A percentile compares a stretch with the other conserved stretches of the same genome.
phyloP scores from a whole-genome alignment of 2,888 invertebrate species.

The Catocala sponsa region DNA sequence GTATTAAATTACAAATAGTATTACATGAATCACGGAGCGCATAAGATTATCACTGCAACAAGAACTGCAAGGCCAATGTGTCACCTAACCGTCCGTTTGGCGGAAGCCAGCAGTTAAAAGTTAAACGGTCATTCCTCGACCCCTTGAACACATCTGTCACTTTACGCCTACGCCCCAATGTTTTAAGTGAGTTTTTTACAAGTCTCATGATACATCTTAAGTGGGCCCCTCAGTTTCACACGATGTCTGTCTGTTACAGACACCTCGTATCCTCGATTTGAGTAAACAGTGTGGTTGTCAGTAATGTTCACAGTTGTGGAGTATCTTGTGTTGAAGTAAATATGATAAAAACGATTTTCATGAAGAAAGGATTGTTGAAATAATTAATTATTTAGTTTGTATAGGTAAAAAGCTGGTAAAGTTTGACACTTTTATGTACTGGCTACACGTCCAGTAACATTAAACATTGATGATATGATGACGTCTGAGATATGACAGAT shows the following conservation, averaged over 20 bases:
- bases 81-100: conserved; percentile 66
- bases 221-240: conserved; percentile 74
- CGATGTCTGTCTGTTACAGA: conserved; percentile 64
- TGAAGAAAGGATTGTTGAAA: background rate
- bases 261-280: conserved; percentile 65
- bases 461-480: background rate
- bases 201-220: conserved; percentile 70
- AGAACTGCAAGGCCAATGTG: conserved; percentile 54
- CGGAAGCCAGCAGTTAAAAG: conserved; percentile 84
- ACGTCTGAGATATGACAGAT: conserved; percentile 9
- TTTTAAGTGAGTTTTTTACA: conserved; percentile 70
- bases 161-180: conserved; percentile 74
- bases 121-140: conserved; percentile 80
- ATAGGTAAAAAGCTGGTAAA: too few species aligned
- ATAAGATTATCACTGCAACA: conserved; percentile 32
- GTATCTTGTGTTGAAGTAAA: conserved; percentile 3
- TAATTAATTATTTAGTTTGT: too few species aligned
- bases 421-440: too few species aligned
- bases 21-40: conserved; percentile 41
- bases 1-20: conserved; percentile 43
- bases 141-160: conserved; percentile 72
- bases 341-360: background rate
- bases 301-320: conserved; percentile 43
- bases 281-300: conserved; percentile 66
- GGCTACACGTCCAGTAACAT: too few species aligned